A percentile compares a stretch with the other conserved stretches of the same genome.
phyloP scores from a whole-genome alignment of 1,140 invertebrate species.

The Drosophila repleta region DNA sequence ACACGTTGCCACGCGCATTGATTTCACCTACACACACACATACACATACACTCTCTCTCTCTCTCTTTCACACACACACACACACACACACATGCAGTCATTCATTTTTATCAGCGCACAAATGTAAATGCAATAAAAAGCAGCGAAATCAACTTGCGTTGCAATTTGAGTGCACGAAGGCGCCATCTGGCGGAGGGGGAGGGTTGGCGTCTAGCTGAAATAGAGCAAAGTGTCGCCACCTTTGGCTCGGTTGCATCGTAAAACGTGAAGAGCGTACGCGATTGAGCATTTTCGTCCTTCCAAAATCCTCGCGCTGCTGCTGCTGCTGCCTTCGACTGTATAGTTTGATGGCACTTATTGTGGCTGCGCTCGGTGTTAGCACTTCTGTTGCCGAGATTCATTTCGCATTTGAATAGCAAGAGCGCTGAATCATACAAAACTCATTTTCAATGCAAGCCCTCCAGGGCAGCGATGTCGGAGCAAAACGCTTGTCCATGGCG shows the following conservation, averaged over 20 bases:
- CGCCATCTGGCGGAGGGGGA: no score
- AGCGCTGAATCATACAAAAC: conserved; percentile 37
- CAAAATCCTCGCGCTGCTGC: conserved; percentile 16
- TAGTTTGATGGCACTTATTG: conserved; percentile 37
- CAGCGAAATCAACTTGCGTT: conserved; percentile 63
- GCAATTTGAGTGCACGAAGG: conserved; percentile 49
- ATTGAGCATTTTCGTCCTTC: background rate
- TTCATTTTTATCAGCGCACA: conserved; percentile 70
- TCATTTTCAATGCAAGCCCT: conserved; percentile 36
- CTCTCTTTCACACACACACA: background rate
- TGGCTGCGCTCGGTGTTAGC: conserved; percentile 9
- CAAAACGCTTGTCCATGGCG: conserved; percentile 2
- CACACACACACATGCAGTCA: conserved; percentile 50
- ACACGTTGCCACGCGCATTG: conserved; percentile 31
- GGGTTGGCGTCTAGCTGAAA: background rate
- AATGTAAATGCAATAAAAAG: conserved; percentile 70
- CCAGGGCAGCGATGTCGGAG: background rate
- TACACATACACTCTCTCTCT: background rate
- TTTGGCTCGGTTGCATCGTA: background rate
- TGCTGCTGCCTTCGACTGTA: conserved; percentile 11
- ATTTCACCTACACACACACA: conserved; percentile 25
- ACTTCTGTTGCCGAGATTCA: conserved; percentile 39
- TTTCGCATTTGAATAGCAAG: conserved; percentile 43
- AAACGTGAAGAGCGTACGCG: background rate
- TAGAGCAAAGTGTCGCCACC: no score